Evolutionary conservation across 2,888 invertebrate genomes (phyloP).

Genomic region (Perithous albicinctus): DNA sequence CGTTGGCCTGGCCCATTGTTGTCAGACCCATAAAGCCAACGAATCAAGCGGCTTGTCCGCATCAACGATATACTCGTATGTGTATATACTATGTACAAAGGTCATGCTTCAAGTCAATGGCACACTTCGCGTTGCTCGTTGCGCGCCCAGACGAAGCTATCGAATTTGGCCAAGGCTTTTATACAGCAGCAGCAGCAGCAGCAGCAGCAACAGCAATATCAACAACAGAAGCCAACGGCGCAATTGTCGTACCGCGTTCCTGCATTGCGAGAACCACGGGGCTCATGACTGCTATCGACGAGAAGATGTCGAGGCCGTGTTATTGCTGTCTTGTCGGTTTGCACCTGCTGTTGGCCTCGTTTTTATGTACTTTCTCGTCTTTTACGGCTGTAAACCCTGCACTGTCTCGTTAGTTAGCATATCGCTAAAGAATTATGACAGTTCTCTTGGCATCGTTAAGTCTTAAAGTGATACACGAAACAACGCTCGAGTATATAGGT

Average conservation of each 20-base stretch:
- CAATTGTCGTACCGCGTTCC: not conserved
- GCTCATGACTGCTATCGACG: constrained; percentile 1
- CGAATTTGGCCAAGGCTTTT: constrained; percentile 15
- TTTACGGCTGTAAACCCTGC: constrained; percentile 16
- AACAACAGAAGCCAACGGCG: not conserved
- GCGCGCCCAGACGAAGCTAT: not conserved
- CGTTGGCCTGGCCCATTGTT: constrained; percentile 68
- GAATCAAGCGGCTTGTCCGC: constrained; percentile 10
- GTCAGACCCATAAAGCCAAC: constrained; percentile 37
- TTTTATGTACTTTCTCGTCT: constrained; percentile 9
- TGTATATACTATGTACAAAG: constrained; percentile 27
- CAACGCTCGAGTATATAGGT: not conserved
- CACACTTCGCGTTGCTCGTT: constrained; percentile 39
- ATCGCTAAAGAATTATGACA: constrained; percentile 15
- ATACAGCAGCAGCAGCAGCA: not conserved
- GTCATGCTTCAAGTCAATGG: constrained; percentile 53
- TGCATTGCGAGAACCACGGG: constrained; percentile 4
- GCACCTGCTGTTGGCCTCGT: constrained; percentile 23
- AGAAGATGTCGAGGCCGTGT: constrained; percentile 20
- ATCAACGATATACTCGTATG: constrained; percentile 16
- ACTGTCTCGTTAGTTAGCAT: constrained; percentile 1
- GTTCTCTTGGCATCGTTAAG: not conserved
- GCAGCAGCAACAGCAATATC: too few species aligned
- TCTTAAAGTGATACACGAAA: not conserved
- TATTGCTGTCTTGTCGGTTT: not conserved